phyloP scores from a whole-genome alignment of 2,113 vertebrate species.

The Chionis minor region DNA sequence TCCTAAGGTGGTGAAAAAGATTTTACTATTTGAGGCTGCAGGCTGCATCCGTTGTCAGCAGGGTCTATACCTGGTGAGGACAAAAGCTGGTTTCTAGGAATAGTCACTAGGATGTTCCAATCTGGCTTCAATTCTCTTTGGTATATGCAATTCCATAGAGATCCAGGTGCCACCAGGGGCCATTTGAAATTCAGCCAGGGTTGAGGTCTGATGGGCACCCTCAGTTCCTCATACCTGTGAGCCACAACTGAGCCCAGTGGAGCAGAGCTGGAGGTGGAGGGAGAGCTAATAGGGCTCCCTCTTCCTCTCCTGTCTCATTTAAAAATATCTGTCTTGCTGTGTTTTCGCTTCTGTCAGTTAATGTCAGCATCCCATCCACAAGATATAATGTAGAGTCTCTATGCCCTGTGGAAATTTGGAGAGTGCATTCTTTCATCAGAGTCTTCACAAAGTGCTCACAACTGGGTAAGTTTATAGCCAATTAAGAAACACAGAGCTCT shows the following conservation, averaged over 20 bases:
- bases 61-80: background rate
- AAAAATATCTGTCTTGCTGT: background rate
- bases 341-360: constrained; percentile 4
- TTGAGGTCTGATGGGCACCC: background rate
- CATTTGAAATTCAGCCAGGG: background rate
- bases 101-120: background rate
- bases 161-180: background rate
- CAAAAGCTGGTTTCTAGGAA: constrained; percentile 3
- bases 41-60: background rate
- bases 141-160: background rate
- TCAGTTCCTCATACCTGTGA: background rate
- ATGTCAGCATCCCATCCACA: background rate
- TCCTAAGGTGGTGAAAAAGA: background rate
- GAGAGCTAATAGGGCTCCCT: background rate
- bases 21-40: background rate
- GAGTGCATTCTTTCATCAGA: constrained; percentile 5
- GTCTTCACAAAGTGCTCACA: constrained; percentile 30
- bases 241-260: background rate
- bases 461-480: constrained; percentile 40
- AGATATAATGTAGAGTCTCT: background rate
- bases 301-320: background rate
- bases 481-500: constrained; percentile 38
- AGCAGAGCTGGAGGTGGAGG: background rate
- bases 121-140: background rate
- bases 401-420: constrained; percentile 43